A percentile compares a stretch with the other conserved stretches of the same genome.
Evolutionary conservation across 2,888 invertebrate genomes (phyloP).

Genomic region (Pherbina coryleti): DNA sequence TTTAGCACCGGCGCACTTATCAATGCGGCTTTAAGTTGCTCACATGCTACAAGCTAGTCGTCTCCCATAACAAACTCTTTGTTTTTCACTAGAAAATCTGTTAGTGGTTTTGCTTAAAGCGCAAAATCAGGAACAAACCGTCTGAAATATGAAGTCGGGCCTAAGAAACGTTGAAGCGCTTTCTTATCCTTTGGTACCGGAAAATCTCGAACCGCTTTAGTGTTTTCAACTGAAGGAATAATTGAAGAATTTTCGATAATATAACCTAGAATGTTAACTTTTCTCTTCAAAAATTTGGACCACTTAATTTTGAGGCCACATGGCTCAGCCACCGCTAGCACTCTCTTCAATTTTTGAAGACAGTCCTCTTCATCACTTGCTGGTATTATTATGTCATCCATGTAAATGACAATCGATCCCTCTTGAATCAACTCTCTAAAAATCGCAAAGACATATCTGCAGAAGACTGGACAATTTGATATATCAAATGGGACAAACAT

Average conservation of each 20-base stretch:
- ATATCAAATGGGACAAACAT: no score
- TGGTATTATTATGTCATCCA: no score
- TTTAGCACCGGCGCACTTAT: no score
- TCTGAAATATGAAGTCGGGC: conserved; percentile 46
- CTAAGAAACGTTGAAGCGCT: conserved; percentile 40
- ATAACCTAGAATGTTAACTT: conserved; percentile 45
- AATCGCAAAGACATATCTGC: background rate
- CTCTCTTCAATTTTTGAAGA: no score
- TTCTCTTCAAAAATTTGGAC: conserved; percentile 38
- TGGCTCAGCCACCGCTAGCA: no score
- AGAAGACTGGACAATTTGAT: conserved; percentile 2
- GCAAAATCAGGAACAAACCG: conserved; percentile 44
- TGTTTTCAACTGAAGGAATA: conserved; percentile 31
- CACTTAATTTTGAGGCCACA: background rate
- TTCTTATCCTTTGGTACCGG: conserved; percentile 39
- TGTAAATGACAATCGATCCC: no score
- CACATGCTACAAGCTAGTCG: no score
- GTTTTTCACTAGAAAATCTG: conserved; percentile 42
- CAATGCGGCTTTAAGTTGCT: no score
- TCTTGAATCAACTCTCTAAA: no score
- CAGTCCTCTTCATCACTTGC: no score
- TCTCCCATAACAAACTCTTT: no score
- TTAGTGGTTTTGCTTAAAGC: conserved; percentile 36
- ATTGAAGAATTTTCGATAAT: conserved; percentile 33
- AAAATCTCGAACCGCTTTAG: conserved; percentile 38